Base-by-base conservation (phyloP, 1,140 invertebrate species). In the Saccostrea cuccullata region DNA sequence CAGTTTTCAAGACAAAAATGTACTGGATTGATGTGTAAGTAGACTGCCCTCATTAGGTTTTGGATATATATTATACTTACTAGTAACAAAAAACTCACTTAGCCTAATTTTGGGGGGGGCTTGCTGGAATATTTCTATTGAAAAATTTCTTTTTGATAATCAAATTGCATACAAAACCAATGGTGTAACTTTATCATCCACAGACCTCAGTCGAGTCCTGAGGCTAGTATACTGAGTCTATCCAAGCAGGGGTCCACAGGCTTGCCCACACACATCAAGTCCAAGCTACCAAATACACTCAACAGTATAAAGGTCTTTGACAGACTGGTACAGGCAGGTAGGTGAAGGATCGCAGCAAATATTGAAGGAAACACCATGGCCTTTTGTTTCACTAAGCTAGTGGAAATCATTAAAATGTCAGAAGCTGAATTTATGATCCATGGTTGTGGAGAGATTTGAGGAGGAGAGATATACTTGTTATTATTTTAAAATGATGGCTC, bases 241-340 rank as follows among this genome's bases (percentile, higher is more conserved):
- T 77, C 70, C 15, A 77, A 77, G 70, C 30, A 77, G 26, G 70
- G 70, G 12, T 64, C 58, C 17, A n/a, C 58, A 20, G 26, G 70
- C 13, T 13, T 26, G 30, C 26, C 70, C 30, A 77, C 70, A 30
- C 11, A 36, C 9, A 77, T 77, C 26, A 26, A 96, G n/a, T 95
- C 95, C 67, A 95, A 96, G 58, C 93, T 96, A 1, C 96, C 97
- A 4, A 96, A 97, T 91, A 96, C 96, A 56, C 95, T 98, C 11
- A 97, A 97, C 93, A 97, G 98, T 89, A 91, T 96, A 70, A 92
- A 93, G 55, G 92, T 95, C 93, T 97, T 95, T 90, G 90, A 95
- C 91, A 96, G 47, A 26, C 23, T 60, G 5, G 86, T 89, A 55
- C 90, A 93, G 30, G 88, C 6, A 84, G 90, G 92, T 93, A 86